These are phyloP conservation scores for Drosophila malerkotliana DNA, from an alignment of 1,140 invertebrate species.

Conservation along the genomic window DNA sequence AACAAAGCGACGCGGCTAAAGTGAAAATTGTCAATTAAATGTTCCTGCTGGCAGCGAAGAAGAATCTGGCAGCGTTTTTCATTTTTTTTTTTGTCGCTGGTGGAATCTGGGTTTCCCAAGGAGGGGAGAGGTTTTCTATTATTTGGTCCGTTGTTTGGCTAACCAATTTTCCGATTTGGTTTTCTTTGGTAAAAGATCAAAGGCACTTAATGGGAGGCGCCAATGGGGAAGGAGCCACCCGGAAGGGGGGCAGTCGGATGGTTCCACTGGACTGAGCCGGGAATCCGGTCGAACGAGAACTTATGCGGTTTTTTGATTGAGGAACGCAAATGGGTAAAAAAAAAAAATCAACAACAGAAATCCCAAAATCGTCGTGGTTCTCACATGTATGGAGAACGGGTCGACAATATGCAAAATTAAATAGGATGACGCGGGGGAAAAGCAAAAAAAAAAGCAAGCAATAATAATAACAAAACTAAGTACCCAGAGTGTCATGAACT, in stretches of 20 bases:
- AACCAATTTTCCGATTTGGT: slow-evolving; percentile 62
- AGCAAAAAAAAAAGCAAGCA: slow-evolving; percentile 51
- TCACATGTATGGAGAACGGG: slow-evolving; percentile 25
- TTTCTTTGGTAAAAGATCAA: slow-evolving; percentile 75
- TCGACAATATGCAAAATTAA: slow-evolving; percentile 75
- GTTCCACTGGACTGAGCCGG: slow-evolving; percentile 42
- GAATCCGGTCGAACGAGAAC: slow-evolving; percentile 49
- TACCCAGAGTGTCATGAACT: slow-evolving; percentile 13
- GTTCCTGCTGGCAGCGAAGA: slow-evolving; percentile 24
- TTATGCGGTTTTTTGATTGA: slow-evolving; percentile 62
- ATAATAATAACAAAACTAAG: slow-evolving; percentile 20
- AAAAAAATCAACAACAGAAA: slow-evolving; percentile 57
- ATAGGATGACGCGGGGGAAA: slow-evolving; percentile 72
- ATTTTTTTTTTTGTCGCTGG: neutral
- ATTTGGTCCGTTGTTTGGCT: slow-evolving; percentile 28
- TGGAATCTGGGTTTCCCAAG: too few relatives aligned
- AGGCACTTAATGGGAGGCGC: slow-evolving; percentile 76
- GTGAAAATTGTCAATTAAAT: slow-evolving; percentile 81
- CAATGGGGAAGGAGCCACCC: slow-evolving; percentile 11
- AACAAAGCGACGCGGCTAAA: slow-evolving; percentile 68
- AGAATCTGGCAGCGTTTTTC: slow-evolving; percentile 32
- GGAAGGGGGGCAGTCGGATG: neutral
- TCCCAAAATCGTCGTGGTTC: slow-evolving; percentile 5
- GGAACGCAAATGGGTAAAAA: slow-evolving; percentile 62
- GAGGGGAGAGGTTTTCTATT: neutral